Conservation (phyloP, 2,888 invertebrate species). For the Hemaris fuciformis region DNA sequence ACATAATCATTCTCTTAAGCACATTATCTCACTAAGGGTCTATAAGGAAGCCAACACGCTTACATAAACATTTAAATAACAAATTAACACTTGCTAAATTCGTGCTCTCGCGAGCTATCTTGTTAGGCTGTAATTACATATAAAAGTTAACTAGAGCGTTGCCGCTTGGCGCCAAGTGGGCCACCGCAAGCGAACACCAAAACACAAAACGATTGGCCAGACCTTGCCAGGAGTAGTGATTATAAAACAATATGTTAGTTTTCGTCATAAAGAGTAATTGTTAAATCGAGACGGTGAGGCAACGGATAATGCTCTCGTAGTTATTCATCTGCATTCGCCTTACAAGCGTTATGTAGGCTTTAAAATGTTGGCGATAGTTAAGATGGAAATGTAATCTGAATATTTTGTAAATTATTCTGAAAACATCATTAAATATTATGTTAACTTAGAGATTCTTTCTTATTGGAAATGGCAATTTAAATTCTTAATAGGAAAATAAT, state of each 20-base stretch:
- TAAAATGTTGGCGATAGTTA: neutral
- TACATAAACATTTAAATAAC: conserved; percentile 27
- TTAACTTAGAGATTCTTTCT: too few species aligned
- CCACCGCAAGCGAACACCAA: conserved; percentile 44
- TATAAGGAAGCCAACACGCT: conserved; percentile 12
- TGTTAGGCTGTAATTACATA: conserved; percentile 42
- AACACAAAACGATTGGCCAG: conserved; percentile 5
- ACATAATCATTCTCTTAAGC: neutral
- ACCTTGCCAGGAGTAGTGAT: conserved; percentile 20
- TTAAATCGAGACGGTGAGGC: neutral
- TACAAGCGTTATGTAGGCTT: too few species aligned
- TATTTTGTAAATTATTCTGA: neutral
- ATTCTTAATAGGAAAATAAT: too few species aligned
- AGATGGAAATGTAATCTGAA: neutral
- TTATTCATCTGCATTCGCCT: neutral
- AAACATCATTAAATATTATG: too few species aligned
- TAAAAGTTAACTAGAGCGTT: conserved; percentile 54
- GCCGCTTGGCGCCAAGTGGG: conserved; percentile 26
- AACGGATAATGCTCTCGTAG: neutral
- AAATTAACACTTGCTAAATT: conserved; percentile 36
- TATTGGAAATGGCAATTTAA: too few species aligned
- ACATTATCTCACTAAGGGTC: neutral
- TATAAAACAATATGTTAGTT: conserved; percentile 1
- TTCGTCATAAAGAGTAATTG: neutral
- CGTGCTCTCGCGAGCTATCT: conserved; percentile 34